Evolutionary conservation across 2,113 vertebrate species (phyloP), one percentile per base, ranked within the genome.

Genomic region (Cephalopholis sonnerati): DNA sequence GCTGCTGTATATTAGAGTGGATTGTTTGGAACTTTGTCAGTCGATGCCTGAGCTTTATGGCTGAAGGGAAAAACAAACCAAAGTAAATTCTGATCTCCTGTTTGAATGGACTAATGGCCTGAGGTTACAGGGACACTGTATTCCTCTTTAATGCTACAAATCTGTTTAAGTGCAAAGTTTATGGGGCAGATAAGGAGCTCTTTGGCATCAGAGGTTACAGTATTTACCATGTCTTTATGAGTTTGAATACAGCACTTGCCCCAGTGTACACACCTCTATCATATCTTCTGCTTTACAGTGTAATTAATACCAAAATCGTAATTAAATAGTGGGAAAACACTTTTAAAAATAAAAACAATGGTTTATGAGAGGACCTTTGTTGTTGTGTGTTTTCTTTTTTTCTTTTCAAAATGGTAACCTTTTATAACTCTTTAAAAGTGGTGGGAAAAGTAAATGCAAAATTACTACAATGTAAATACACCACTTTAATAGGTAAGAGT

Each of bases 1-100:
- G 89, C 55, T 86, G 71, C 87, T 85, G 93, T 50, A 17, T 91
- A 92, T 92, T 84, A 87, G 54, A 82, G 69, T 57, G 66, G 86
- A 89, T 90, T 89, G 86, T 92, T 91, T 91, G 78, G 81, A 78
- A 83, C 73, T 74, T 63, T 10, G 25, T 63, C 74, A 78, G 48
- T 32, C 79, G 64, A 90, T 76, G 81, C 12, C 32, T 39, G 11
- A 50, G 46, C 55, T 90, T 91, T 88, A 90, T 59, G 51, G 80
- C 27, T 13, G 57, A 76, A 18, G 62, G 65, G 81, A 83, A 89
- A 91, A 90, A 91, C 79, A 92, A 92, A 90, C 85, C 55, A 78
- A 72, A 74, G 59, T 87, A 64, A 62, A 87, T 82, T 84, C 25
- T 65, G 51, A 79, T 83, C 48, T 68, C 39, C 54, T 82, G 68